Evolutionary conservation across 2,888 invertebrate genomes (phyloP).

Genomic region (Drosophila flavopinicola): DNA sequence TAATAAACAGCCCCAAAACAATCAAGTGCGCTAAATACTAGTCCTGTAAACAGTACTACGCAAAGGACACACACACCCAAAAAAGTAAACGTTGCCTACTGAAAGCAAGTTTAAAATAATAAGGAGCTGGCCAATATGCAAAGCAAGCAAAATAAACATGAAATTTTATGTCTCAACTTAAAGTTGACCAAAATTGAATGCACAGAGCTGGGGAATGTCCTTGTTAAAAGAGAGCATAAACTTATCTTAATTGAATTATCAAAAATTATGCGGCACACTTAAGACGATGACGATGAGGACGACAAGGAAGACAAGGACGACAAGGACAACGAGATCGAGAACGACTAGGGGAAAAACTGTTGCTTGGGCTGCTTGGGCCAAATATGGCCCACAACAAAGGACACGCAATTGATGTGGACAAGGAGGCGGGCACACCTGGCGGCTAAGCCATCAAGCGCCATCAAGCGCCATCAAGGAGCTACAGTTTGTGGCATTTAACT

Average conservation of each 20-base stretch:
- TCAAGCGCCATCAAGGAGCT: constrained; percentile 44
- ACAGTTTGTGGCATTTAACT: constrained; percentile 69
- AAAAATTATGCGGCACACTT: constrained; percentile 74
- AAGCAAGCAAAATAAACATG: constrained; percentile 61
- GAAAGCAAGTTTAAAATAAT: constrained; percentile 35
- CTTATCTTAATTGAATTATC: constrained; percentile 78
- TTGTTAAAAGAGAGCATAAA: constrained; percentile 49
- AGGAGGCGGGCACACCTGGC: constrained; percentile 30
- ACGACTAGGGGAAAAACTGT: constrained; percentile 35
- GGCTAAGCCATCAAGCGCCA: constrained; percentile 41
- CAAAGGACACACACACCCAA: neutral
- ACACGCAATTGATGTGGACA: constrained; percentile 42
- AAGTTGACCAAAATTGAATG: constrained; percentile 60
- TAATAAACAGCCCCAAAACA: constrained; percentile 4
- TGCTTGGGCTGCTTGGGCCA: constrained; percentile 40
- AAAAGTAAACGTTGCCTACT: neutral
- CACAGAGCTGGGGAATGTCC: constrained; percentile 34
- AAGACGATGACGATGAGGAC: constrained; percentile 41
- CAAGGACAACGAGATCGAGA: neutral
- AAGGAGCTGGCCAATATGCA: constrained; percentile 56
- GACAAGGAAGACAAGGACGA: neutral
- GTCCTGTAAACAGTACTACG: constrained; percentile 3
- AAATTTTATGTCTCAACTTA: constrained; percentile 63
- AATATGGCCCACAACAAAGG: constrained; percentile 48
- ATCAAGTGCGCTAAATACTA: constrained; percentile 6